Percentiles rank a stretch among this genome's conserved stretches.
Conservation (phyloP, 2,888 invertebrate genomes). For the Dryadula phaetusa region DNA sequence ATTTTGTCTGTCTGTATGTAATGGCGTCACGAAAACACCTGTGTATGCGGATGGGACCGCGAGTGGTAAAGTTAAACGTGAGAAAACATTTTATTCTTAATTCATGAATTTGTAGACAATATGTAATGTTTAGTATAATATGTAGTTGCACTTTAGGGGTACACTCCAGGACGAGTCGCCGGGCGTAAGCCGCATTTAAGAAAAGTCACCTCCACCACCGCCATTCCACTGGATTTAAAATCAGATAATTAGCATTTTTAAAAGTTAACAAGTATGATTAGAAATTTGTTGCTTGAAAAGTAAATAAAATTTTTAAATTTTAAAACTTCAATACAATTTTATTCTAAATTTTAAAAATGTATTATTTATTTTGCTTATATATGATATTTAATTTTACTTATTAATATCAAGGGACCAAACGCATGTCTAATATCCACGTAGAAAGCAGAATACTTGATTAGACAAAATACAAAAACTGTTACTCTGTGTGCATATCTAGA, state of each 20-base stretch:
- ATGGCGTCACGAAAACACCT: slow-evolving; percentile 47
- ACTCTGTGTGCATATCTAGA: neutral
- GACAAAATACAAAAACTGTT: neutral
- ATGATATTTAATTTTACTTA: neutral
- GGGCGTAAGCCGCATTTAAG: slow-evolving; percentile 29
- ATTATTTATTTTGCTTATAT: neutral
- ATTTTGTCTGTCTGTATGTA: slow-evolving; percentile 45
- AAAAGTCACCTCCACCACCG: slow-evolving; percentile 36
- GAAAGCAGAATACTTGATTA: neutral
- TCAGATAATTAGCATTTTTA: slow-evolving; percentile 25
- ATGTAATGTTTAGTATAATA: slow-evolving; percentile 35
- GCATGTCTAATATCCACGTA: neutral
- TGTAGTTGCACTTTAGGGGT: slow-evolving; percentile 48
- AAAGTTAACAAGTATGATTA: slow-evolving; percentile 18
- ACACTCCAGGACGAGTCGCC: slow-evolving; percentile 39
- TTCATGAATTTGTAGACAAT: slow-evolving; percentile 13
- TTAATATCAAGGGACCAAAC: slow-evolving; percentile 13
- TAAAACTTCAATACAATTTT: neutral
- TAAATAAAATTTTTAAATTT: neutral
- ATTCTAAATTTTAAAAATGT: neutral
- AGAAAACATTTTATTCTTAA: slow-evolving; percentile 21
- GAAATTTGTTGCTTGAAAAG: neutral
- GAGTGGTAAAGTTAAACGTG: slow-evolving; percentile 45
- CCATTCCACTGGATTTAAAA: slow-evolving; percentile 29
- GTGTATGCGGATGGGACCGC: slow-evolving; percentile 46